Conservation (phyloP, 92 coral and sea anemone genomes). For the Galaxea fascicularis region DNA sequence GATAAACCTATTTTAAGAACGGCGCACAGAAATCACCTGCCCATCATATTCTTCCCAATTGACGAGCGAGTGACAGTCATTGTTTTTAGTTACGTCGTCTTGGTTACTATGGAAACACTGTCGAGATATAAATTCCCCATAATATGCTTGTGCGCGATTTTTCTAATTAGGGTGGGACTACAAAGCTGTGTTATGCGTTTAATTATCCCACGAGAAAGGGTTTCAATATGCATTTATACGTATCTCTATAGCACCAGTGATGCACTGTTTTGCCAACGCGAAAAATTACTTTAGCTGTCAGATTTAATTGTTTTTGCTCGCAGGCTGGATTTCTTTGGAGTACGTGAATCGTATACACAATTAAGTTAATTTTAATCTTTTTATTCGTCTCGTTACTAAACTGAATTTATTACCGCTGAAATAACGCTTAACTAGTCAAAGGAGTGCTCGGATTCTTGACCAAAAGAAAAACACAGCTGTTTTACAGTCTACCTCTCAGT, state of each 20-base stretch:
- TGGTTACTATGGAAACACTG: constrained; percentile 18
- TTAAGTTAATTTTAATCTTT: not conserved
- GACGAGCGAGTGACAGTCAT: constrained; percentile 20
- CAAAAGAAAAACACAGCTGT: too few species aligned
- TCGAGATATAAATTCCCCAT: not conserved
- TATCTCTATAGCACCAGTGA: not conserved
- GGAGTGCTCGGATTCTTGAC: too few species aligned
- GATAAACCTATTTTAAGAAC: not conserved
- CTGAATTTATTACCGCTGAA: not conserved
- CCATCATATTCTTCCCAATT: constrained; percentile 5
- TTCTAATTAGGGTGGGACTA: not conserved
- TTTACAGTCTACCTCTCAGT: too few species aligned
- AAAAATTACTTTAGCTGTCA: not conserved
- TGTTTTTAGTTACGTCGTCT: constrained; percentile 17
- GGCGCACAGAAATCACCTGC: constrained; percentile 34
- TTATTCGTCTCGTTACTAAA: too few species aligned
- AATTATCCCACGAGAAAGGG: not conserved
- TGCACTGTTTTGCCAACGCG: not conserved
- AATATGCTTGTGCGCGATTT: not conserved
- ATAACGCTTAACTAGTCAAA: not conserved
- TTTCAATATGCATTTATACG: not conserved
- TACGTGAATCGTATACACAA: not conserved
- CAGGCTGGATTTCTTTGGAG: not conserved
- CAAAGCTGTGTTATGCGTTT: not conserved
- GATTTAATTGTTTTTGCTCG: not conserved